Evolutionary conservation across 1,140 invertebrate genomes (phyloP), one percentile per base, ranked within the genome.

Genomic region (Listronotus bonariensis): DNA sequence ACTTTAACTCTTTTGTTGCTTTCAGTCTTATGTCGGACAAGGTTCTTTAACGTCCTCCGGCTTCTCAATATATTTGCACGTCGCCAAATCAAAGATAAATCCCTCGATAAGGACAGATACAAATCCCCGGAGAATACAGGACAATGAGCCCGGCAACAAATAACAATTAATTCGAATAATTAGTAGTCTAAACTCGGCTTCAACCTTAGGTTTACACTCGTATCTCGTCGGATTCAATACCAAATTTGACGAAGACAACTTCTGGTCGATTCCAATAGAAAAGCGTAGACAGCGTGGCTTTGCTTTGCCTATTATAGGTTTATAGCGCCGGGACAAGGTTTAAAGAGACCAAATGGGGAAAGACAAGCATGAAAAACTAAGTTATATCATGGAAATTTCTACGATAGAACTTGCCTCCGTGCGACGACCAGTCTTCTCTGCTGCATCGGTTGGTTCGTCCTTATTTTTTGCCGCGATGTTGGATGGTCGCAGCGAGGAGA

Each of bases 271-370:
- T 74, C 72, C 70, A 72, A 74, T 78, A 73, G 76, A 77, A 77
- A 76, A 76, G 71, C 75, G 75, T 72, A 78, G 77, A 78, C 77
- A 74, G 77, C 77, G 67, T 77, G 77, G 76, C 75, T 75, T 76
- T 76, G 69, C 68, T 18, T 76, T 74, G 68, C 77, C 76, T 78
- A 77, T 76, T 78, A 78, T 77, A 78, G 77, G 59, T 68, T 76
- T 76, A 76, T 77, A 73, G 74, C 66, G 64, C 71, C 65, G 73
- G 65, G 69, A 72, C 69, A 67, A 59, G 73, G 55, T 69, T 32
- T 20, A 49, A 10, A 17, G 64, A 69, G 49, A 49, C 74, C 72
- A 77, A 76, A 76, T 71, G 73, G 68, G 74, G 69, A 74, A 66
- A 67, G 62, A 68, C 67, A 68, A 67, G 70, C 64, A 48, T 64